A percentile compares a stretch with the other conserved stretches of the same genome.
phyloP scores from a whole-genome alignment of 2,113 vertebrate species.

The Hyperoodon ampullatus region DNA sequence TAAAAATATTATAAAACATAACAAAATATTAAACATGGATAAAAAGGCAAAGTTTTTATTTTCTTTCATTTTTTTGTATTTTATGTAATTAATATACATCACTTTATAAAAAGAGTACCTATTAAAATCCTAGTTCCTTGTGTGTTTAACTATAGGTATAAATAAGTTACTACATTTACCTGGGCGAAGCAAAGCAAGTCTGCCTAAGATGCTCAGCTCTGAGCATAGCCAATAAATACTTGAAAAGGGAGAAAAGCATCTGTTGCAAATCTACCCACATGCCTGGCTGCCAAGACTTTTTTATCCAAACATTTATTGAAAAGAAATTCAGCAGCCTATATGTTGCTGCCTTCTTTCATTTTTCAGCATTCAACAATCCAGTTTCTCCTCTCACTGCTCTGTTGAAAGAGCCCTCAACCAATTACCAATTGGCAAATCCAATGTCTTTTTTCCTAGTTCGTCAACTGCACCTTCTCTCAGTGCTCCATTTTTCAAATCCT shows the following conservation, averaged over 20 bases:
- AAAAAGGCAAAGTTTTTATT: not conserved
- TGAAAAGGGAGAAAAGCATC: not conserved
- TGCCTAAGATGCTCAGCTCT: not conserved
- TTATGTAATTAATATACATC: not conserved
- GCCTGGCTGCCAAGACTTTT: not conserved
- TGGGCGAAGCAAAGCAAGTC: not conserved
- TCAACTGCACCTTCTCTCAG: not conserved
- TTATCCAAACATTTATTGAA: not conserved
- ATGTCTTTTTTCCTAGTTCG: not conserved
- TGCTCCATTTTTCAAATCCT: not conserved
- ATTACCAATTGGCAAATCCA: accelerated
- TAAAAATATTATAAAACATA: not conserved
- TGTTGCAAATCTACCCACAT: not conserved
- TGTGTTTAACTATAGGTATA: not conserved
- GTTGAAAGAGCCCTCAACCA: not conserved
- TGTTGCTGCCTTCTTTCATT: not conserved
- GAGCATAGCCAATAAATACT: not conserved
- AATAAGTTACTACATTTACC: not conserved
- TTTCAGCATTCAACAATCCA: not conserved
- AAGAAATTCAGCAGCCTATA: not conserved
- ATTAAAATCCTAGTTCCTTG: not conserved
- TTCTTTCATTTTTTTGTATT: not conserved
- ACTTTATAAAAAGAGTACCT: not conserved
- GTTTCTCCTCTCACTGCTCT: not conserved
- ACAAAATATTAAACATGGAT: not conserved